Evolutionary conservation across 2,113 vertebrate species (phyloP).

Genomic region (Nycticorax nycticorax): DNA sequence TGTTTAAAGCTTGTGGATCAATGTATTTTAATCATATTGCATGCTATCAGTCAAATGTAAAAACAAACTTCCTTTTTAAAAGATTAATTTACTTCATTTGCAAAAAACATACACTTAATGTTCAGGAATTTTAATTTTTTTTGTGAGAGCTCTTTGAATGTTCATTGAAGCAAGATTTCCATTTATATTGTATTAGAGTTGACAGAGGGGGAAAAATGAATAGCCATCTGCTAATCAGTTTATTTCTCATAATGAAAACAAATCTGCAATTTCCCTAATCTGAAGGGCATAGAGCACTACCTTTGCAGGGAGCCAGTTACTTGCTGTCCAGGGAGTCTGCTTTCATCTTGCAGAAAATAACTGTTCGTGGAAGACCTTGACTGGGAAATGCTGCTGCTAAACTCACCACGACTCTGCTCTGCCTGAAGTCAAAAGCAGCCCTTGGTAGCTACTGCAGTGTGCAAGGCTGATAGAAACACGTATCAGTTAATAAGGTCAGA

Average conservation of each 20-base stretch:
- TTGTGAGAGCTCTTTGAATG: background rate
- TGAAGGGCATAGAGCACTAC: background rate
- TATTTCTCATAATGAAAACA: conserved; percentile 57
- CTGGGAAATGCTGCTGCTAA: background rate
- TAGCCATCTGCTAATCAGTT: conserved; percentile 64
- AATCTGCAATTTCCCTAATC: conserved; percentile 15
- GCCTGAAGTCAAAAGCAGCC: background rate
- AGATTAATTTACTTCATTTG: conserved; percentile 37
- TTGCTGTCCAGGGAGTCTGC: background rate
- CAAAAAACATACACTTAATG: background rate
- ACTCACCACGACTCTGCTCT: background rate
- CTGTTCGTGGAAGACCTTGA: background rate
- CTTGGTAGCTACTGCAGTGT: background rate
- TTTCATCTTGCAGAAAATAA: background rate
- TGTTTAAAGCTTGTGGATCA: conserved; percentile 23
- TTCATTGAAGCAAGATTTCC: conserved; percentile 51
- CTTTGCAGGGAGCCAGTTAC: background rate
- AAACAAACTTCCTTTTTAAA: background rate
- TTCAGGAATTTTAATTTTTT: conserved; percentile 12
- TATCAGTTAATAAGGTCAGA: background rate
- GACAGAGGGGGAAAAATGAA: conserved; percentile 24
- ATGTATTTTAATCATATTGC: conserved; percentile 18
- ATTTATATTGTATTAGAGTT: conserved; percentile 46
- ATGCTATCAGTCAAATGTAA: background rate
- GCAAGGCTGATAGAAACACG: background rate